A percentile compares a stretch with the other conserved stretches of the same genome.
Conservation (phyloP, 92 coral and sea anemone species). For the Epizoanthus scotinus region DNA sequence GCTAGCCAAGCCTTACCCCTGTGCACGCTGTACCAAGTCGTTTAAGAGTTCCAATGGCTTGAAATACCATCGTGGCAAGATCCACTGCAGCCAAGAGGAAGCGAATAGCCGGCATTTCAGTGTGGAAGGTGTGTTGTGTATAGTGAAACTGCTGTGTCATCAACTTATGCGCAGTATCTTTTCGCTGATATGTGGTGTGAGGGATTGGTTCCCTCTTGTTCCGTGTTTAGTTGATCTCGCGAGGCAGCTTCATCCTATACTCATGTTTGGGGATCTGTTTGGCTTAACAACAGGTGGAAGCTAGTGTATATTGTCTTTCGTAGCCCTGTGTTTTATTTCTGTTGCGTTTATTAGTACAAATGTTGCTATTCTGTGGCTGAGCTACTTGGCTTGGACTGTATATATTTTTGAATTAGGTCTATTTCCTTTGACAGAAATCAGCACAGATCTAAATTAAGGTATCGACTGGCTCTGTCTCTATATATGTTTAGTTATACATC, state of each 20-base stretch:
- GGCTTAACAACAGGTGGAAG: not conserved
- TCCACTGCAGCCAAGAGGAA: conserved; percentile 50
- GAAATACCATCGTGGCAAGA: conserved; percentile 68
- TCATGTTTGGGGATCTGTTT: not conserved
- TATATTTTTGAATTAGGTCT: no score
- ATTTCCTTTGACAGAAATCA: no score
- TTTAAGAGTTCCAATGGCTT: conserved; percentile 81
- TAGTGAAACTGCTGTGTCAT: conserved; percentile 29
- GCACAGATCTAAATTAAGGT: no score
- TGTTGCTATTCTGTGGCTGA: no score
- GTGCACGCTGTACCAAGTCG: conserved; percentile 64
- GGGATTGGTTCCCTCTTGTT: not conserved
- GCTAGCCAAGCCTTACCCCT: conserved; percentile 57
- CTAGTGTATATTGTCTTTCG: not conserved
- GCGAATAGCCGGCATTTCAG: conserved; percentile 13
- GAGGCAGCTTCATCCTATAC: not conserved
- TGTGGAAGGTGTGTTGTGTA: conserved; percentile 21
- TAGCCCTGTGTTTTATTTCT: not conserved
- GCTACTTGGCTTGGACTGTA: no score
- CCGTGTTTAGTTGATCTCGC: not conserved
- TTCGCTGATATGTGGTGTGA: not conserved
- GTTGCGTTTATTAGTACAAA: no score
- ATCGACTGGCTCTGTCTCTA: no score
- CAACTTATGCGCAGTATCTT: not conserved
- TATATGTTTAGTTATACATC: no score